Evolutionary conservation across 2,797 vertebrate genomes (phyloP).

Genomic region (Melopsittacus undulatus): DNA sequence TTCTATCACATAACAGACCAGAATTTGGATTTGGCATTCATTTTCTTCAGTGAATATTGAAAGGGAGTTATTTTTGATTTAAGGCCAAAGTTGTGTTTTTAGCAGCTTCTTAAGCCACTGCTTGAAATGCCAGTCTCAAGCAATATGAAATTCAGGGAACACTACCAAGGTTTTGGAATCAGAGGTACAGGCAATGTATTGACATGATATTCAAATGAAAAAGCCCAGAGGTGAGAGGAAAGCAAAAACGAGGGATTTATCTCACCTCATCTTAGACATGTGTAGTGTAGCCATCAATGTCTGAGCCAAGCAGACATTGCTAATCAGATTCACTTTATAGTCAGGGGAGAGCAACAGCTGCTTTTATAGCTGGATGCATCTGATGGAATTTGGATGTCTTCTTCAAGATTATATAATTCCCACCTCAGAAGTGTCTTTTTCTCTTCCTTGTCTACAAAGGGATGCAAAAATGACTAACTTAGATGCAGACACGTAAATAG

Average conservation of each 20-base stretch:
- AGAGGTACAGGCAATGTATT: neutral
- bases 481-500: neutral
- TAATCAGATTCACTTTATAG: neutral
- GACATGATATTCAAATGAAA: neutral
- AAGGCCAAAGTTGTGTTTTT: neutral
- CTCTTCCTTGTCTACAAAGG: neutral
- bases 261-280: neutral
- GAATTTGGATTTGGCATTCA: neutral
- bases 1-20: neutral
- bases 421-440: neutral
- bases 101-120: neutral
- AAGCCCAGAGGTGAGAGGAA: neutral
- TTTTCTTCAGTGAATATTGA: conserved; percentile 2
- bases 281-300: neutral
- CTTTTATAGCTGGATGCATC: neutral
- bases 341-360: neutral
- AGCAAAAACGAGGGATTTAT: neutral
- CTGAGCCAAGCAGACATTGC: neutral
- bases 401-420: neutral
- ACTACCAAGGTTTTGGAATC: neutral
- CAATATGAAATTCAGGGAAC: neutral
- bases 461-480: neutral
- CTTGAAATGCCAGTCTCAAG: neutral
- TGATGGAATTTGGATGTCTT: neutral
- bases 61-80: neutral